phyloP scores from a whole-genome alignment of 1,140 invertebrate genomes.

The Calephelis nemesis region DNA sequence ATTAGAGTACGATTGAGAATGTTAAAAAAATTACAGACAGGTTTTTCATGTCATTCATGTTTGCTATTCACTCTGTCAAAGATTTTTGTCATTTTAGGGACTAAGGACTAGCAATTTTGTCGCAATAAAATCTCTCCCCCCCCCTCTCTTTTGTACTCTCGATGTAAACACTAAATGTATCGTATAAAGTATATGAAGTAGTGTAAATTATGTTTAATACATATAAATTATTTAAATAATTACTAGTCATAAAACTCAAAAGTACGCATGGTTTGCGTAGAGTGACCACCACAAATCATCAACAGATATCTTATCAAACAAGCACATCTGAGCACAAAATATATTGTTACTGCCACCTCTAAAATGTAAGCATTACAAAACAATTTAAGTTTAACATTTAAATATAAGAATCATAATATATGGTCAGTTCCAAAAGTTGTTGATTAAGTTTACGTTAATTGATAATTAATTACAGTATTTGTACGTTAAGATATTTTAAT shows the following conservation, averaged over 20 bases:
- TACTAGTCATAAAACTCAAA: constrained; percentile 14
- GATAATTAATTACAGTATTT: no score
- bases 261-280: constrained; percentile 33
- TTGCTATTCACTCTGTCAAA: no score
- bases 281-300: constrained; percentile 62
- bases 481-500: no score
- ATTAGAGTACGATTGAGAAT: no score
- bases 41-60: no score
- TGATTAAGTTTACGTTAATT: no score
- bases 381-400: neutral
- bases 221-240: constrained; percentile 10
- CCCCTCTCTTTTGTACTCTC: neutral
- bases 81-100: no score
- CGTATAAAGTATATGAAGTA: neutral
- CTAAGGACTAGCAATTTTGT: no score
- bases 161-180: neutral
- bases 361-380: constrained; percentile 1
- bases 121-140: no score
- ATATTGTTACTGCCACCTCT: constrained; percentile 40
- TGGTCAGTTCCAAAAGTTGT: no score
- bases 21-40: no score
- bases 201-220: neutral
- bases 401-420: neutral
- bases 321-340: constrained; percentile 65
- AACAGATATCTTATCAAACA: constrained; percentile 58